phyloP scores from a whole-genome alignment of 2,113 vertebrate species.

The Aegithalos caudatus region DNA sequence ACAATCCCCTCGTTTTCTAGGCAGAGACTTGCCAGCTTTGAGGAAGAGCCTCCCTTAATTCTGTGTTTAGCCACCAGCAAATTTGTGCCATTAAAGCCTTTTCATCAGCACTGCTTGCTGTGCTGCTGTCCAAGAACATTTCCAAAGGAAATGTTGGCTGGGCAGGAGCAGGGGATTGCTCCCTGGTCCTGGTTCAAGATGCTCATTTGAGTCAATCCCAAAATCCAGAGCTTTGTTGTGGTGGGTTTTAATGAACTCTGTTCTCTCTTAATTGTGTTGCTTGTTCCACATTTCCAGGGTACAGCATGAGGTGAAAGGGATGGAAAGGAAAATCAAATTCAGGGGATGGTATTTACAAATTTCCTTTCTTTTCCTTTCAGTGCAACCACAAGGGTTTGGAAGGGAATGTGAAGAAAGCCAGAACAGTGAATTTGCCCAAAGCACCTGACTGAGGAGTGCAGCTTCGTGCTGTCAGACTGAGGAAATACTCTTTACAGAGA shows the following conservation, averaged over 20 bases:
- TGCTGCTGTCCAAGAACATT: not conserved
- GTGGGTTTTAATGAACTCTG: not conserved
- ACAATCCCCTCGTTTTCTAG: not conserved
- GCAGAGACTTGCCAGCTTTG: not conserved
- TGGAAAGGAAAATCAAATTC: not conserved
- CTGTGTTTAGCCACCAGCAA: not conserved
- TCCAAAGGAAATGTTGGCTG: not conserved
- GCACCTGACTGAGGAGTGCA: not conserved
- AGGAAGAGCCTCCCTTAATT: not conserved
- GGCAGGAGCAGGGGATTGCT: not conserved
- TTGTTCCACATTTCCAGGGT: accelerated
- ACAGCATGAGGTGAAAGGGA: not conserved
- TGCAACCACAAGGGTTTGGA: not conserved
- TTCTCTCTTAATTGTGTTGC: not conserved
- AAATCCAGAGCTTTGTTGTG: not conserved
- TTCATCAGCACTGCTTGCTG: not conserved
- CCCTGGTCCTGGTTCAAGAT: not conserved
- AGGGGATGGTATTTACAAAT: not conserved
- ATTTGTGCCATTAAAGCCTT: not conserved
- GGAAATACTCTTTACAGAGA: not conserved
- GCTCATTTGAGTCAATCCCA: not conserved
- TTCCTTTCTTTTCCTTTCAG: not conserved
- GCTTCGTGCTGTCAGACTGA: not conserved
- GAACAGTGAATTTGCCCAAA: not conserved
- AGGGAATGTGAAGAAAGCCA: not conserved